Percentiles rank a stretch among this genome's conserved stretches.
Evolutionary conservation across 2,797 vertebrate genomes (phyloP).

Genomic region (Hippoglossus hippoglossus): DNA sequence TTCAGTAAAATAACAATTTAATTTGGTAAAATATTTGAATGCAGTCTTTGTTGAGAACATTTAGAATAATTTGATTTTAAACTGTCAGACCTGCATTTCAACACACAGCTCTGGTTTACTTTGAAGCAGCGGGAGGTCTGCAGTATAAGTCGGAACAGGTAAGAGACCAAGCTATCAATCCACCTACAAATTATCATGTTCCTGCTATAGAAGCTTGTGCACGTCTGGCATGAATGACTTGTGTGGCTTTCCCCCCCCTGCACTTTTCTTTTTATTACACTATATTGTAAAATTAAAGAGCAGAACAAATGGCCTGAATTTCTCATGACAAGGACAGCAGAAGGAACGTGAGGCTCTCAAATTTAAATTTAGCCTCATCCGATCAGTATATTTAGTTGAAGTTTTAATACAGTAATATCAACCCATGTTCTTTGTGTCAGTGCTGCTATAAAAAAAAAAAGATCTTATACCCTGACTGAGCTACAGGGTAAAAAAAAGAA

Average conservation of each 20-base stretch:
- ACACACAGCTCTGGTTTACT: slow-evolving; percentile 55
- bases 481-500: slow-evolving; percentile 42
- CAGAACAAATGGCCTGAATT: slow-evolving; percentile 46
- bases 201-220: slow-evolving; percentile 42
- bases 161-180: slow-evolving; percentile 59
- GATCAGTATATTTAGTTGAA: slow-evolving; percentile 55
- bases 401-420: slow-evolving; percentile 60
- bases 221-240: slow-evolving; percentile 47
- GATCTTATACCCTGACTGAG: slow-evolving; percentile 28
- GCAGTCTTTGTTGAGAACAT: slow-evolving; percentile 6
- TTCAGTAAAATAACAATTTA: neutral
- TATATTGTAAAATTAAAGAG: slow-evolving; percentile 56
- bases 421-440: slow-evolving; percentile 58
- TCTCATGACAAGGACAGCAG: slow-evolving; percentile 51
- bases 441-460: slow-evolving; percentile 34
- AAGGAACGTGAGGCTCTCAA: slow-evolving; percentile 40
- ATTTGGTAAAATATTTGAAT: neutral
- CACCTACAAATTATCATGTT: slow-evolving; percentile 65
- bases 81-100: slow-evolving; percentile 28
- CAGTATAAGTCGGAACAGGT: slow-evolving; percentile 54
- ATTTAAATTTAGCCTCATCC: slow-evolving; percentile 30
- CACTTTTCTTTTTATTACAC: slow-evolving; percentile 55
- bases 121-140: slow-evolving; percentile 68
- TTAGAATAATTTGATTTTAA: slow-evolving; percentile 27
- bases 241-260: slow-evolving; percentile 15